Conservation (phyloP, 2,888 invertebrate species). For the Halictus quadricinctus region DNA sequence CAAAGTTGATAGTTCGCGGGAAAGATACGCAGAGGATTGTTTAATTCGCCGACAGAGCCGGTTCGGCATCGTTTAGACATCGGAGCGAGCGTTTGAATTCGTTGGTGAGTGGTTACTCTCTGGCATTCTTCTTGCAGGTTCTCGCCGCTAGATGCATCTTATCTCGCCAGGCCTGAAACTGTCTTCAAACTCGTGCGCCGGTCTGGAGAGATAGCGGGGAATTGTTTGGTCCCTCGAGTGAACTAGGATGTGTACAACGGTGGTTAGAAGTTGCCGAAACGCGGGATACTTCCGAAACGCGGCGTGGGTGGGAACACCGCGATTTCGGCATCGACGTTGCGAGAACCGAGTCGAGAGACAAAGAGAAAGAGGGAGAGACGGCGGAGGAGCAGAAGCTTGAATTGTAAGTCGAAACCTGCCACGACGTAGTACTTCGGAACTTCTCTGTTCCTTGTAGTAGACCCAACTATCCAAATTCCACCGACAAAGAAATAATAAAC, state of each 20-base stretch:
- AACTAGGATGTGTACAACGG: constrained; percentile 60
- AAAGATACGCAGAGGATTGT: background rate
- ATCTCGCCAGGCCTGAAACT: constrained; percentile 62
- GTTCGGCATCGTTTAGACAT: background rate
- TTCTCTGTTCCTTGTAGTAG: constrained; percentile 16
- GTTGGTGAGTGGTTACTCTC: constrained; percentile 12
- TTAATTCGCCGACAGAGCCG: background rate
- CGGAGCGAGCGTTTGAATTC: background rate
- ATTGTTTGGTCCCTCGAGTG: constrained; percentile 66
- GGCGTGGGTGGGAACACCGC: constrained; percentile 30
- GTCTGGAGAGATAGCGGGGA: constrained; percentile 59
- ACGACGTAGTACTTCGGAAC: constrained; percentile 35
- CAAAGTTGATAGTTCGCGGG: background rate
- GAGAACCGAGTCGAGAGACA: constrained; percentile 17
- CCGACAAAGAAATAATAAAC: constrained; percentile 51
- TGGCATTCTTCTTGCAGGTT: constrained; percentile 37
- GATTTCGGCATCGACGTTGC: constrained; percentile 55
- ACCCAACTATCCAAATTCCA: constrained; percentile 33
- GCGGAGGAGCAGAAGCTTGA: constrained; percentile 37
- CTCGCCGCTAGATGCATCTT: constrained; percentile 53
- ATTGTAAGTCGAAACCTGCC: constrained; percentile 62
- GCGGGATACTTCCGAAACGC: constrained; percentile 51
- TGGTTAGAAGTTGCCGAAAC: constrained; percentile 59
- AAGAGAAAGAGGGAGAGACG: background rate
- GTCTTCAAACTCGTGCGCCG: constrained; percentile 59